Evolutionary conservation across 2,888 invertebrate species (phyloP).

Genomic region (Trissonchulus latispiculum): DNA sequence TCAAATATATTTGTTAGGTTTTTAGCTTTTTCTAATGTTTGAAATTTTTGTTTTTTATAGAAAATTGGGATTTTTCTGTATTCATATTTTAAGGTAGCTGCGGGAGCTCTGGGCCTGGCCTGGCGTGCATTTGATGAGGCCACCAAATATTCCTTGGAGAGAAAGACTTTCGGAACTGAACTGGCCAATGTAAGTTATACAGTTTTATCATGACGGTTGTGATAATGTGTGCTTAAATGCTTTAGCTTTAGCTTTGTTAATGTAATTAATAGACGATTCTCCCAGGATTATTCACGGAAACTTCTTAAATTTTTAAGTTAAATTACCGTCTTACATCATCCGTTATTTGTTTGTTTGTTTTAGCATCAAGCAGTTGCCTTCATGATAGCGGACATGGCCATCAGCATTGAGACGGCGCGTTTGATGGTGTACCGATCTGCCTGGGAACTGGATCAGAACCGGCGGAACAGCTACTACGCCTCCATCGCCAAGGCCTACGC

Average conservation of each 20-base stretch:
- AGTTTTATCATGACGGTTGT: too few species aligned
- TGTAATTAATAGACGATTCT: too few species aligned
- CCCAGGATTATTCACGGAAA: too few species aligned
- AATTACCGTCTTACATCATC: too few species aligned
- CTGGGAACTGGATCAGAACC: conserved; percentile 74
- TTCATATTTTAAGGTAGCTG: conserved; percentile 62
- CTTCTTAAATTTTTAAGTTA: too few species aligned
- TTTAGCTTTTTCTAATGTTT: too few species aligned
- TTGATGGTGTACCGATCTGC: conserved; percentile 75
- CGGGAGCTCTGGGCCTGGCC: conserved; percentile 79
- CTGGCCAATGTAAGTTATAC: conserved; percentile 48
- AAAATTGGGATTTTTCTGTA: too few species aligned
- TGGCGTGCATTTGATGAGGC: conserved; percentile 85
- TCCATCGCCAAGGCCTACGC: conserved; percentile 91
- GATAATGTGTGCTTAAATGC: too few species aligned
- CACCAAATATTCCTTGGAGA: conserved; percentile 74
- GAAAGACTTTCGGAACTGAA: conserved; percentile 80
- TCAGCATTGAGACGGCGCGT: conserved; percentile 74
- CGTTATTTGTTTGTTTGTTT: too few species aligned
- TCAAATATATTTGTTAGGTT: too few species aligned
- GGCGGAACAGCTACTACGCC: conserved; percentile 69
- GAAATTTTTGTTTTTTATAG: too few species aligned
- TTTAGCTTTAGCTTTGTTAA: too few species aligned
- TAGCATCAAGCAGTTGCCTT: conserved; percentile 73
- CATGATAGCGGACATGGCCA: conserved; percentile 88